Evolutionary conservation across 2,888 invertebrate genomes (phyloP), one percentile per base, ranked within the genome.

Genomic region (Caenorhabditis zanzibari): DNA sequence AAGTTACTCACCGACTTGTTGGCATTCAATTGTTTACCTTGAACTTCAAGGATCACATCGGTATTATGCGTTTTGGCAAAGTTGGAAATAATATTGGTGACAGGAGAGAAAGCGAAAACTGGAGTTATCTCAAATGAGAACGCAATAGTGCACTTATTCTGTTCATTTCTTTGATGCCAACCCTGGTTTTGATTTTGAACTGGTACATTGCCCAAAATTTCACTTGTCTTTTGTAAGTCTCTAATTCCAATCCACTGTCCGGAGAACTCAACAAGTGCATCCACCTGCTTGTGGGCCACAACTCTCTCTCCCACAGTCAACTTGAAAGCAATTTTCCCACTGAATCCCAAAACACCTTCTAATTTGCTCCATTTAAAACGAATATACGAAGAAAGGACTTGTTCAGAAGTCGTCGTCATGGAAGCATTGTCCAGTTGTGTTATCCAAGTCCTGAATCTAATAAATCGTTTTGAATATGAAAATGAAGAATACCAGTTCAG

Each of bases 291-390:
- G 49, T 66, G n/a, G 2, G 16, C 66, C 16, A 35, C 32, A 24
- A 41, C 14, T 26, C 10, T 19, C 10, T 22, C 61, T 24, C 41
- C 38, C 4, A 7, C 14, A 3, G 6, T 22, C 5, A 56, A 19
- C 6, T 14, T 19, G 22, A 68, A 68, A 0, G 6, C 24, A 10
- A 58, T 24, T 24, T 10, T 58, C 22, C 71, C 56, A 44, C 24
- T 44, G 41, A 44, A 71, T 12, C 58, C 56, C 16, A 71, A n/a
- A 24, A 71, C 41, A 5, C 44, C 58, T 26, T 71, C 41, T 38
- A 44, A 26, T n/a, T 56, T 61, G 16, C 12, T 2, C 49, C 59
- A 71, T 3, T 61, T 61, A 63, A 73, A 66, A 4, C 49, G 35
- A 4, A 71, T 22, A 24, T 54, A 58, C 2, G 56, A 41, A 6